Evolutionary conservation across 2,113 vertebrate species (phyloP).

Genomic region (Macrotis lagotis): DNA sequence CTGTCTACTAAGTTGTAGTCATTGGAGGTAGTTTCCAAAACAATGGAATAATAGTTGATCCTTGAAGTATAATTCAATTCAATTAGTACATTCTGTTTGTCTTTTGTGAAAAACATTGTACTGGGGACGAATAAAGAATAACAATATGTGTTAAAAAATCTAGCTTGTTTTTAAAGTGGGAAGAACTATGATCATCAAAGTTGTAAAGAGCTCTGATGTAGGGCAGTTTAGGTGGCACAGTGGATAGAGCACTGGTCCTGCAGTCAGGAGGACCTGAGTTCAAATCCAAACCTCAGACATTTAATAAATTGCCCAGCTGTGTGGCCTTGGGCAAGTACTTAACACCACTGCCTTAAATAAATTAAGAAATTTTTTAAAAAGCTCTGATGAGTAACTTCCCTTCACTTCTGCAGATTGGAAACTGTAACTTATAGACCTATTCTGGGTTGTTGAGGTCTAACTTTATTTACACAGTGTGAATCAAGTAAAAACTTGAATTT

Average conservation of each 20-base stretch:
- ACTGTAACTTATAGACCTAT: background rate
- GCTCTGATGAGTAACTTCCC: background rate
- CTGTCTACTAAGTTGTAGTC: background rate
- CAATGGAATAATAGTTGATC: background rate
- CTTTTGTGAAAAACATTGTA: background rate
- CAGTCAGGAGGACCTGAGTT: no score
- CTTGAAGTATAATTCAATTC: constrained; percentile 17
- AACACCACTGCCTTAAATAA: no score
- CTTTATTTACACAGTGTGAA: background rate
- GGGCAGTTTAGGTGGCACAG: no score
- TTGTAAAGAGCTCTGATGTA: background rate
- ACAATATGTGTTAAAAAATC: background rate
- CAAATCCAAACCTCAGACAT: no score
- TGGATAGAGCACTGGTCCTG: no score
- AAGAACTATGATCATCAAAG: background rate
- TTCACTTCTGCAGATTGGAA: background rate
- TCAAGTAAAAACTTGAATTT: background rate
- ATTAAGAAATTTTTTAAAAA: no score
- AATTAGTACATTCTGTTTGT: background rate
- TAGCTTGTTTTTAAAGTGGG: background rate
- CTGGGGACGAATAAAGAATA: background rate
- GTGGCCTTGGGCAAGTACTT: no score
- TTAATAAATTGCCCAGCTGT: no score
- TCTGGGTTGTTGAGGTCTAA: background rate
- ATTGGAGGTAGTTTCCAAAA: background rate